Conservation (phyloP, 2,888 invertebrate species). For the Xiphydria camelus region DNA sequence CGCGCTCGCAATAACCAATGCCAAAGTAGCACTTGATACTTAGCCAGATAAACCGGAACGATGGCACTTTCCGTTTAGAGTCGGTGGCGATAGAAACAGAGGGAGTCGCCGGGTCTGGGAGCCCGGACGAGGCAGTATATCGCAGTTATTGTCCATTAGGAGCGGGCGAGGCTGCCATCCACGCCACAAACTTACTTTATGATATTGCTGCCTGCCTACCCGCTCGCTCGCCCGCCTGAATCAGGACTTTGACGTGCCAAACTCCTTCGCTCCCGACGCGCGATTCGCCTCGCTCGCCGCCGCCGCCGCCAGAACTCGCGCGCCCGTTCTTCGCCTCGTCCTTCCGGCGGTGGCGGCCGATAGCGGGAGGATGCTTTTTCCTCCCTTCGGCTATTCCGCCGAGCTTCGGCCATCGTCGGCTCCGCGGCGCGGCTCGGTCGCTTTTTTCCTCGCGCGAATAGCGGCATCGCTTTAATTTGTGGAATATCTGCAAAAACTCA, state of each 20-base stretch:
- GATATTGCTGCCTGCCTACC: constrained; percentile 43
- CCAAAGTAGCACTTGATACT: constrained; percentile 5
- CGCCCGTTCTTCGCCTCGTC: too few relatives aligned
- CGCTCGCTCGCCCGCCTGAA: background rate
- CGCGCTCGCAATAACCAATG: background rate
- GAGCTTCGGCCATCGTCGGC: background rate
- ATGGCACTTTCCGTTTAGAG: constrained; percentile 9
- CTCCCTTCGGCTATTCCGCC: background rate
- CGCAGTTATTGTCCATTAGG: constrained; percentile 54
- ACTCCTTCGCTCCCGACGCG: too few relatives aligned
- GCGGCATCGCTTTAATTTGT: background rate
- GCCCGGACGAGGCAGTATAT: constrained; percentile 47
- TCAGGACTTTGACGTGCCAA: too few relatives aligned
- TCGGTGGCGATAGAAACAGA: constrained; percentile 6
- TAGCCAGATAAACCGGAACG: constrained; percentile 12
- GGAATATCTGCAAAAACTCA: background rate
- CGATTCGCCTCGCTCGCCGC: background rate
- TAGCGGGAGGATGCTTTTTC: too few relatives aligned
- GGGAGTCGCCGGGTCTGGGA: constrained; percentile 22
- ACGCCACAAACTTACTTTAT: constrained; percentile 41
- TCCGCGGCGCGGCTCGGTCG: background rate
- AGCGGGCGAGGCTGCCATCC: constrained; percentile 46
- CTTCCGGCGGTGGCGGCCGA: too few relatives aligned
- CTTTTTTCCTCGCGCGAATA: background rate
- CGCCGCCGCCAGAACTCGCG: background rate